Percentiles rank a stretch among this genome's conserved stretches.
Evolutionary conservation across 1,140 invertebrate genomes (phyloP).

Genomic region (Venturia canescens): DNA sequence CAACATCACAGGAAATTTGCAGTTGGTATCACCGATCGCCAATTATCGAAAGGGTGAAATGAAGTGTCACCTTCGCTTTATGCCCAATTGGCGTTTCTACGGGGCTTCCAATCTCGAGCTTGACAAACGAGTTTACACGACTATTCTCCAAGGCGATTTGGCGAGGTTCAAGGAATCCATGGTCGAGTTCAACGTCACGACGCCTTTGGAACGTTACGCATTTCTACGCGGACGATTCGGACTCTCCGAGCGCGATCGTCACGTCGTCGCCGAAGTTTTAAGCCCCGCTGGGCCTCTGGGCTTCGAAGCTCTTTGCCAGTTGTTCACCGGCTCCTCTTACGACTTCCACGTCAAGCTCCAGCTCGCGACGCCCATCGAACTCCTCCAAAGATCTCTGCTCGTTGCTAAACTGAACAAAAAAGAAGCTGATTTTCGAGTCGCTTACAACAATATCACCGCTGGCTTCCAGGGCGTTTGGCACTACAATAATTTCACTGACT

Average conservation of each 20-base stretch:
- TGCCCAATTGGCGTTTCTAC: slow-evolving; percentile 79
- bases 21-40: slow-evolving; percentile 78
- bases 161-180: slow-evolving; percentile 69
- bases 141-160: slow-evolving; percentile 71
- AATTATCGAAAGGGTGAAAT: slow-evolving; percentile 82
- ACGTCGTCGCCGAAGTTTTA: slow-evolving; percentile 83
- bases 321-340: slow-evolving; percentile 78
- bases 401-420: slow-evolving; percentile 80
- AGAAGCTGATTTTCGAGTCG: slow-evolving; percentile 83
- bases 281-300: slow-evolving; percentile 82
- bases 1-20: slow-evolving; percentile 79
- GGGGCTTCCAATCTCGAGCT: slow-evolving; percentile 83
- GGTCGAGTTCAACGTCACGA: slow-evolving; percentile 82
- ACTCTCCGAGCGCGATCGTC: slow-evolving; percentile 82
- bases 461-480: slow-evolving; percentile 88
- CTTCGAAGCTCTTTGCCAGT: slow-evolving; percentile 78
- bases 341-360: slow-evolving; percentile 85
- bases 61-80: slow-evolving; percentile 80
- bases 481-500: slow-evolving; percentile 82
- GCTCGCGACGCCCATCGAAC: slow-evolving; percentile 84
- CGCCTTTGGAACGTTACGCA: slow-evolving; percentile 82
- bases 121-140: slow-evolving; percentile 82
- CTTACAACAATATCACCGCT: slow-evolving; percentile 84
- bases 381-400: slow-evolving; percentile 80
- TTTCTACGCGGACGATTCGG: slow-evolving; percentile 83